These are phyloP conservation scores for Cyaniris semiargus DNA, from an alignment of 2,888 invertebrate genomes.

Conservation along the genomic window DNA sequence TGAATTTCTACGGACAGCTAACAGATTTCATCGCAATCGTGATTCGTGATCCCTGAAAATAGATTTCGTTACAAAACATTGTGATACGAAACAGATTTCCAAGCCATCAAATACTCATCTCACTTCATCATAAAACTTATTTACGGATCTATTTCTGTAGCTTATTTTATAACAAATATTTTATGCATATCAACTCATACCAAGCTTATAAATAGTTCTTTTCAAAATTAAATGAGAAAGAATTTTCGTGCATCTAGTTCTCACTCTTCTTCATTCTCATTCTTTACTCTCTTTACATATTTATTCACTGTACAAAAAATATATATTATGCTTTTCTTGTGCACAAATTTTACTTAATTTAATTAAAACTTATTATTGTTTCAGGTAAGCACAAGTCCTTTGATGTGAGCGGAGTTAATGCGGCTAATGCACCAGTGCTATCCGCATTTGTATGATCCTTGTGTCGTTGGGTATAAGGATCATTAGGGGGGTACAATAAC, in stretches of 20 bases:
- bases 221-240: background rate
- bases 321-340: background rate
- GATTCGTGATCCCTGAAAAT: slow-evolving; percentile 21
- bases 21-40: background rate
- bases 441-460: background rate
- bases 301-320: too few relatives aligned
- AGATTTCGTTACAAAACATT: slow-evolving; percentile 22
- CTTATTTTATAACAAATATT: background rate
- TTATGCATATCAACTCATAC: background rate
- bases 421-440: background rate
- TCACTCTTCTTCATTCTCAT: too few relatives aligned
- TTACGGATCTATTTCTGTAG: background rate
- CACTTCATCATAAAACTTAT: slow-evolving; percentile 19
- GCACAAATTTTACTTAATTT: background rate
- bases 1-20: background rate
- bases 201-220: background rate
- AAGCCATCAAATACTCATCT: slow-evolving; percentile 17
- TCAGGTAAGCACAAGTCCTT: slow-evolving; percentile 20
- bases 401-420: slow-evolving; percentile 16
- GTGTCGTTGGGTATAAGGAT: background rate
- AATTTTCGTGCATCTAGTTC: too few relatives aligned
- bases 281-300: too few relatives aligned
- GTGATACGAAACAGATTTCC: slow-evolving; percentile 25
- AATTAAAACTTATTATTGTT: background rate
- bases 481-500: background rate